Conservation (phyloP, 1,140 invertebrate genomes). For the Phymorhynchus buccinoides region DNA sequence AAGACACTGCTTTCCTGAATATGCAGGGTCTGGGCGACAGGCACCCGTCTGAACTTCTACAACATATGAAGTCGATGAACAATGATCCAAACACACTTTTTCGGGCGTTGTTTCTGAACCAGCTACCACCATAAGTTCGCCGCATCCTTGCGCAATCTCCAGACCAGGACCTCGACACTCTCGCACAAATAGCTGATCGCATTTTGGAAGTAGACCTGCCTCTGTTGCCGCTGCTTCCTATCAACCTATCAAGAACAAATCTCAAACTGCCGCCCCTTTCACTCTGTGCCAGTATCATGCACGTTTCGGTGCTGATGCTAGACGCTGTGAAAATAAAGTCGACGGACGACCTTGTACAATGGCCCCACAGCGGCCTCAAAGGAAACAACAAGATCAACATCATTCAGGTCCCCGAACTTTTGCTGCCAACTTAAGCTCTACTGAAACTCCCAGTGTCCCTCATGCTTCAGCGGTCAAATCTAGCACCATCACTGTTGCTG, state of each 20-base stretch:
- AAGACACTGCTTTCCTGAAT: neutral
- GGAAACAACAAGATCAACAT: neutral
- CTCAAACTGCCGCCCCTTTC: neutral
- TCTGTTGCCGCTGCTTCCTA: neutral
- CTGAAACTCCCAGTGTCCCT: neutral
- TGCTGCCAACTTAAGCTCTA: neutral
- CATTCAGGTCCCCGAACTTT: too few species aligned
- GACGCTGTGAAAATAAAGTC: neutral
- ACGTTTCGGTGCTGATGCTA: neutral
- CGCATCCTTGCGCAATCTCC: neutral
- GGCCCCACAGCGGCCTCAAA: neutral
- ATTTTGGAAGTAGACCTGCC: constrained; percentile 10
- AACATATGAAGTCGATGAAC: constrained; percentile 21
- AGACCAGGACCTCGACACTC: neutral
- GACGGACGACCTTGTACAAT: neutral
- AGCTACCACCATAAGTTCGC: neutral
- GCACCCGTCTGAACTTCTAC: neutral
- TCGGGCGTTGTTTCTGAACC: neutral
- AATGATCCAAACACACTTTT: neutral
- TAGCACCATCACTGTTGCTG: too few species aligned
- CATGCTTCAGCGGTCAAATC: neutral
- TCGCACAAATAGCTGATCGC: neutral
- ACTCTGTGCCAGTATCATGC: neutral
- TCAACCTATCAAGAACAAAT: neutral
- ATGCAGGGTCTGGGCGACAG: neutral